Base-by-base conservation (phyloP, 2,888 invertebrate genomes). In the Ophion slaviceki region DNA sequence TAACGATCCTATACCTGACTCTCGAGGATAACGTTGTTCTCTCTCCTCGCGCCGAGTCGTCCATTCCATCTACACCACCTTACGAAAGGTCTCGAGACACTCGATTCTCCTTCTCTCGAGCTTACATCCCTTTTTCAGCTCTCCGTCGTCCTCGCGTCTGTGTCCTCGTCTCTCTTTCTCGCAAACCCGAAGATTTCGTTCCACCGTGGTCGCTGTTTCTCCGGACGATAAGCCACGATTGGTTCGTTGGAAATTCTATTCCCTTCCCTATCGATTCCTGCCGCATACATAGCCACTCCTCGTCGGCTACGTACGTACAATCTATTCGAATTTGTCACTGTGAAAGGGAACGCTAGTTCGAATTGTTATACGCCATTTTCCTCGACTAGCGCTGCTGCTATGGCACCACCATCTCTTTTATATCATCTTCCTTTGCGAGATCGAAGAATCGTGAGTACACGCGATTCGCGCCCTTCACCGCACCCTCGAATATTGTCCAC, bases 181-280 rank as follows among this genome's bases (percentile, higher is more conserved):
- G 66, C 87, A 47, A 85, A 83, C 77, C 80, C 80, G 83, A 86
- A 86, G 83, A 86, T 83, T 81, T 86, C 86, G 83, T 86, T 86
- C 83, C 78, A 24, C 66, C 86, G 80, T 83, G 80, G 86, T 83
- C 83, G 86, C 86, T 86, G 86, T 86, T 86, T 86, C 86, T 83
- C 77, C 86, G 83, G 83, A 86, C 86, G 86, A 86, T 86, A 83
- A 86, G 86, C 86, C 86, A 86, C 86, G 86, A 86, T 86, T 86
- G 86, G 86, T 86, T 86, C 86, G 86, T 86, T 86, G 86, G 83
- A 83, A 83, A 86, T 86, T 86, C 86, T 86, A 86, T 86, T 86
- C 83, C 86, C 86, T 86, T 81, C 59, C 78, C 80, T 83, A 83
- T 83, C 86, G 83, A 86, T 86, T 74, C 80, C 74, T 64, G 28